Evolutionary conservation across 2,797 vertebrate genomes (phyloP), one percentile per base, ranked within the genome.

Genomic region (Lophius americanus): DNA sequence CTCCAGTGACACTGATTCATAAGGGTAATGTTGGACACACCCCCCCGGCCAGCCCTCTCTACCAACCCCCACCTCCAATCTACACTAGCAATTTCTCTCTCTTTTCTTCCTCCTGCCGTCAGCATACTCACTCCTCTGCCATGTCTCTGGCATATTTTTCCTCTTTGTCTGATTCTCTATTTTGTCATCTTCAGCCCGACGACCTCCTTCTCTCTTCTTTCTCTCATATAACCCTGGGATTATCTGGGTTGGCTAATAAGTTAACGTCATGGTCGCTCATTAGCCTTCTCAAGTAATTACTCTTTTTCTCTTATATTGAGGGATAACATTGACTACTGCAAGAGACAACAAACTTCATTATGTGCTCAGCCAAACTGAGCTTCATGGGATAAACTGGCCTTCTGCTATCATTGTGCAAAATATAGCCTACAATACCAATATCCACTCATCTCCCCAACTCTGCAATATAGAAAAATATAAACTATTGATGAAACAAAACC

Each of bases 1-100:
- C 87, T 90, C 70, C 71, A 79, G 79, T 88, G 92, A 93, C 90
- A 91, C 90, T 92, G 92, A 93, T 92, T 91, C 89, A 92, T 92
- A 88, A 88, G 84, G 82, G 81, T 85, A 83, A 81, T 72, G 73
- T 80, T 82, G 83, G 87, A 74, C 85, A 88, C 89, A 76, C 88
- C 86, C 71, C 75, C 52, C 76, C 58, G 63, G 80, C 82, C 87
- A 64, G 70, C 73, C 79, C 77, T 49, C 68, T 76, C 63, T 66
- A 81, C 84, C 82, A 78, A 65, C 73, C 79, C 82, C 81, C 82
- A 65, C 66, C 78, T 72, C 63, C 68, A 46, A 32, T 54, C 58
- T 72, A 37, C 62, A 39, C 12, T 10, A 51, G 47, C 54, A 63
- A 5, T 70, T 73, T 54, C 14, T 54, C 14, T 55, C 67, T 72